Percentiles rank a stretch among this genome's conserved stretches.
Evolutionary conservation across 1,140 invertebrate species (phyloP).

Genomic region (Neodiprion virginianus): DNA sequence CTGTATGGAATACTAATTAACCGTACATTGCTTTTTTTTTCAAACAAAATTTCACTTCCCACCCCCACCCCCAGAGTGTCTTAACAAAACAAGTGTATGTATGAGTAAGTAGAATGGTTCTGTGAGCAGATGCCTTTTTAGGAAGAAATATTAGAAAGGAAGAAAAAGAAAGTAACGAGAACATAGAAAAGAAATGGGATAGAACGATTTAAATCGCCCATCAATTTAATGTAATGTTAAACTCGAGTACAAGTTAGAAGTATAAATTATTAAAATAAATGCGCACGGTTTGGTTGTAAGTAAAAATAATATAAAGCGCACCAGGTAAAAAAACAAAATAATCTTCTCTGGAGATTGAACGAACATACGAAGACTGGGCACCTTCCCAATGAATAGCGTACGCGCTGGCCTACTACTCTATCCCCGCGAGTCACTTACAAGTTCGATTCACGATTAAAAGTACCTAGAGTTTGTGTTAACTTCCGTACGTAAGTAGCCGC

Average conservation of each 20-base stretch:
- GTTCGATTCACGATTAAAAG: slow-evolving; percentile 58
- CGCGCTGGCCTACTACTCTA: slow-evolving; percentile 52
- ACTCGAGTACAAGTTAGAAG: slow-evolving; percentile 22
- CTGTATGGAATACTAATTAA: slow-evolving; percentile 56
- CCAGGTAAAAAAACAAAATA: slow-evolving; percentile 68
- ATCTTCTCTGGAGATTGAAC: slow-evolving; percentile 61
- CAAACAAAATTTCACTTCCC: slow-evolving; percentile 2
- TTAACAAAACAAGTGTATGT: slow-evolving; percentile 18
- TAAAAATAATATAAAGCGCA: slow-evolving; percentile 64
- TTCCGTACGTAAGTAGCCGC: slow-evolving; percentile 69
- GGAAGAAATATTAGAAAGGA: slow-evolving; percentile 13
- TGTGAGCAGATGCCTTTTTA: slow-evolving; percentile 29
- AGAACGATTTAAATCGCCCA: slow-evolving; percentile 20
- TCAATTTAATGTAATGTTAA: slow-evolving; percentile 19
- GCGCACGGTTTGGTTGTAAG: slow-evolving; percentile 66
- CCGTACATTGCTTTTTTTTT: slow-evolving; percentile 16
- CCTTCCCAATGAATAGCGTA: slow-evolving; percentile 57
- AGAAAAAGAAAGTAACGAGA: slow-evolving; percentile 10
- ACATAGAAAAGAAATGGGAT: background rate
- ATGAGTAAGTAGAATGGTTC: slow-evolving; percentile 28
- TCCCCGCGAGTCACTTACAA: slow-evolving; percentile 60
- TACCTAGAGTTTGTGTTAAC: slow-evolving; percentile 64
- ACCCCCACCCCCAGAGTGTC: slow-evolving; percentile 12
- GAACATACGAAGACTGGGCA: slow-evolving; percentile 60
- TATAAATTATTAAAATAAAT: slow-evolving; percentile 40